Percentiles rank a stretch among this genome's conserved stretches.
These are phyloP conservation scores for Asarcornis scutulata DNA, from an alignment of 2,113 vertebrate genomes.

Conservation along the genomic window DNA sequence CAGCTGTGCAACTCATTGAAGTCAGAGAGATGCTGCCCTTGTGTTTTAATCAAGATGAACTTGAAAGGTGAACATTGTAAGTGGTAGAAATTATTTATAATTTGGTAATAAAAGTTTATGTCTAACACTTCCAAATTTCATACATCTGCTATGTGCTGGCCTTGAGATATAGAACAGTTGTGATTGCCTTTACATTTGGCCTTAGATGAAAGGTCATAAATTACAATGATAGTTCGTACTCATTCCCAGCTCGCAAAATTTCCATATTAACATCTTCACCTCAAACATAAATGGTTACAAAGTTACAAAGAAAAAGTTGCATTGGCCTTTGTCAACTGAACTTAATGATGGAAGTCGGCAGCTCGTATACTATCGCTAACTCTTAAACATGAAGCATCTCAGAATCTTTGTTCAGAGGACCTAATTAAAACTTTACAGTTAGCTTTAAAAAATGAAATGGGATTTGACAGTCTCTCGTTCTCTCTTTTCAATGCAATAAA, in stretches of 20 bases:
- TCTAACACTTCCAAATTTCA: conserved; percentile 81
- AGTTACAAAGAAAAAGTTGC: conserved; percentile 74
- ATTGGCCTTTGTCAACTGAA: conserved; percentile 74
- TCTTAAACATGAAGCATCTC: conserved; percentile 1
- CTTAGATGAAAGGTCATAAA: conserved; percentile 81
- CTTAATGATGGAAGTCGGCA: conserved; percentile 60
- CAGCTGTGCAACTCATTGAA: conserved; percentile 61
- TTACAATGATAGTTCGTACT: conserved; percentile 75
- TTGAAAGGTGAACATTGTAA: conserved; percentile 84
- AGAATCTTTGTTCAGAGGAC: conserved; percentile 49
- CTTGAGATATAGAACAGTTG: conserved; percentile 82
- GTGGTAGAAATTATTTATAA: conserved; percentile 88
- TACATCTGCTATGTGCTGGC: conserved; percentile 78
- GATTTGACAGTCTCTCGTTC: conserved; percentile 18
- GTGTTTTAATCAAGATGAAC: conserved; percentile 85
- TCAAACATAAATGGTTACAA: conserved; percentile 82
- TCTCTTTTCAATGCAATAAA: conserved; percentile 35
- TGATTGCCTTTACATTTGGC: conserved; percentile 83
- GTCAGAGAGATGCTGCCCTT: conserved; percentile 72
- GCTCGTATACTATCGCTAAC: neutral
- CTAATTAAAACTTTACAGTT: conserved; percentile 72
- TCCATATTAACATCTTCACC: conserved; percentile 84
- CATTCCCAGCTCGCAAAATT: conserved; percentile 77
- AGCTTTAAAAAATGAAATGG: conserved; percentile 65
- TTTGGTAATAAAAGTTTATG: conserved; percentile 88